Evolutionary conservation across 2,113 vertebrate genomes (phyloP).

Genomic region (Ovis canadensis): DNA sequence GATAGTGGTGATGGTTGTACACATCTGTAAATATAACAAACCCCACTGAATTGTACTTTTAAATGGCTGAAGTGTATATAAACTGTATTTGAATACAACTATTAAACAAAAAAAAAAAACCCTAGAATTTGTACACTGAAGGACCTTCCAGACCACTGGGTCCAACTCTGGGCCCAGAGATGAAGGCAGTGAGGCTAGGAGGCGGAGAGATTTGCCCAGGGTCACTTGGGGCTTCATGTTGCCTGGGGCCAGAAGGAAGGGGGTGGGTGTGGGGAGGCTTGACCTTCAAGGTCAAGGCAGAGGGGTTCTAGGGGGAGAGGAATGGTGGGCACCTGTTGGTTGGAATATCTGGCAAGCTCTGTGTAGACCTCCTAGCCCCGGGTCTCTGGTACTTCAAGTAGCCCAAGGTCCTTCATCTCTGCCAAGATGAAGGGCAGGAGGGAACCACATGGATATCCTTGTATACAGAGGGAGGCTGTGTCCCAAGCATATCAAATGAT

Average conservation of each 20-base stretch:
- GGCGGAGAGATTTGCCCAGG: not conserved
- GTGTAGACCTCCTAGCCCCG: not conserved
- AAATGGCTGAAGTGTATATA: not conserved
- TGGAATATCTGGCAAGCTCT: not conserved
- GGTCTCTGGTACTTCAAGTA: not conserved
- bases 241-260: not conserved
- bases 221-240: not conserved
- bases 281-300: not conserved
- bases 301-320: not conserved
- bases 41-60: not conserved
- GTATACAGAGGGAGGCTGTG: not conserved
- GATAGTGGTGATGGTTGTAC: not conserved
- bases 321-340: not conserved
- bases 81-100: not conserved
- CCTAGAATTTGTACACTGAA: not conserved
- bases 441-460: too few relatives aligned
- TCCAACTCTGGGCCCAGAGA: not conserved
- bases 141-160: not conserved
- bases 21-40: not conserved
- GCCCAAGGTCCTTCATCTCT: not conserved
- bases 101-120: not conserved
- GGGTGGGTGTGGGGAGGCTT: not conserved
- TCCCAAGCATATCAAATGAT: too few relatives aligned
- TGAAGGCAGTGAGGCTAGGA: not conserved
- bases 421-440: not conserved